Conservation (phyloP, 2,888 invertebrate species). For the Stratiomys singularior region DNA sequence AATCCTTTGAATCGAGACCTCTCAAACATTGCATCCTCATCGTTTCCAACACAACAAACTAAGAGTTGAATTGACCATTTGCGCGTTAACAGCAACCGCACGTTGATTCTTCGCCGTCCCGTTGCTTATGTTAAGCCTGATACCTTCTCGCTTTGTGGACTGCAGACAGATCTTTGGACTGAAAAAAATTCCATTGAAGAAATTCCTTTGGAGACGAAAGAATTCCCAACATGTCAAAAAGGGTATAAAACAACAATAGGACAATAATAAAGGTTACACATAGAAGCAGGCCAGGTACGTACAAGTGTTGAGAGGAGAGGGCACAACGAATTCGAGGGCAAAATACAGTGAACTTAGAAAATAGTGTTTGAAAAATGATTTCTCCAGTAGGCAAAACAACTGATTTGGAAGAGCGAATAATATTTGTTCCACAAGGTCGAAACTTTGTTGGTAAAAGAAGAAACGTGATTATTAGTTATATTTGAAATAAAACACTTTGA, state of each 20-base stretch:
- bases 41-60: not conserved
- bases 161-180: conserved; percentile 8
- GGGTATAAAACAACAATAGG: conserved; percentile 29
- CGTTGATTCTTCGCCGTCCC: not conserved
- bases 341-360: not conserved
- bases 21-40: not conserved
- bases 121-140: not conserved
- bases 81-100: not conserved
- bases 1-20: not conserved
- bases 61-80: not conserved
- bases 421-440: no score
- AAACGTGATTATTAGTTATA: not conserved
- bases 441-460: no score
- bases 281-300: not conserved
- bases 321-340: not conserved
- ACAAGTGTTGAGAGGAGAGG: not conserved
- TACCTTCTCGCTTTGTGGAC: not conserved
- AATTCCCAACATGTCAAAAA: conserved; percentile 29
- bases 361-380: not conserved
- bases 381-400: conserved; percentile 28
- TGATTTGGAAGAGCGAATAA: no score
- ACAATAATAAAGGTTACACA: not conserved
- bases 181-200: conserved; percentile 39
- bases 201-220: conserved; percentile 32
- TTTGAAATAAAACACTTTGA: not conserved